Conservation (phyloP, 2,888 invertebrate genomes). For the Merodon equestris region DNA sequence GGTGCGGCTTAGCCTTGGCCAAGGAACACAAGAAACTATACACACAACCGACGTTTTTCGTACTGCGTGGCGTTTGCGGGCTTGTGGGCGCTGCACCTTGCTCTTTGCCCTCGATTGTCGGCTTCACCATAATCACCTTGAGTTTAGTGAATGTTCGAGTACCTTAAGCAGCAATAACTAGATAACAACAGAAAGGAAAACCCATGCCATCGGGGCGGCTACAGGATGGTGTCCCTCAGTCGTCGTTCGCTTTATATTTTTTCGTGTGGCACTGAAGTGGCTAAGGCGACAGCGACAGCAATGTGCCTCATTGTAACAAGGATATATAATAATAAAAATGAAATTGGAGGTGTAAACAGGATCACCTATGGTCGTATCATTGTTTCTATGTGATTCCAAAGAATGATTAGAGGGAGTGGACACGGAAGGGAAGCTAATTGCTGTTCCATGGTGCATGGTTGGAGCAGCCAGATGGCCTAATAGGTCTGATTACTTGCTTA, state of each 20-base stretch:
- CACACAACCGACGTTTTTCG: constrained; percentile 29
- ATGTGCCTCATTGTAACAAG: constrained; percentile 16
- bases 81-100: constrained; percentile 22
- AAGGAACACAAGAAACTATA: constrained; percentile 31
- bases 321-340: constrained; percentile 57
- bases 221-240: constrained; percentile 48
- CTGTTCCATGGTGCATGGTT: not conserved
- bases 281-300: constrained; percentile 6
- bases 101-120: constrained; percentile 35
- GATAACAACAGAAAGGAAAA: too few species aligned
- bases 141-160: constrained; percentile 14
- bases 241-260: constrained; percentile 29
- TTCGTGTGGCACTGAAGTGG: constrained; percentile 49
- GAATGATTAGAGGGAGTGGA: too few species aligned
- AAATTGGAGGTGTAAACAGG: constrained; percentile 47
- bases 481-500: too few species aligned
- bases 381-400: too few species aligned
- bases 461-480: too few species aligned
- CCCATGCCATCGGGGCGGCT: too few species aligned
- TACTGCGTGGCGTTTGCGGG: constrained; percentile 34
- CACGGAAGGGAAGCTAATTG: too few species aligned
- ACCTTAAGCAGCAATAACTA: constrained; percentile 15
- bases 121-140: not conserved
- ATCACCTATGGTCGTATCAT: too few species aligned
- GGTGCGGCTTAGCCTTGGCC: constrained; percentile 63